Evolutionary conservation across 2,113 vertebrate species (phyloP).

Genomic region (Campylorhamphus procurvoides): DNA sequence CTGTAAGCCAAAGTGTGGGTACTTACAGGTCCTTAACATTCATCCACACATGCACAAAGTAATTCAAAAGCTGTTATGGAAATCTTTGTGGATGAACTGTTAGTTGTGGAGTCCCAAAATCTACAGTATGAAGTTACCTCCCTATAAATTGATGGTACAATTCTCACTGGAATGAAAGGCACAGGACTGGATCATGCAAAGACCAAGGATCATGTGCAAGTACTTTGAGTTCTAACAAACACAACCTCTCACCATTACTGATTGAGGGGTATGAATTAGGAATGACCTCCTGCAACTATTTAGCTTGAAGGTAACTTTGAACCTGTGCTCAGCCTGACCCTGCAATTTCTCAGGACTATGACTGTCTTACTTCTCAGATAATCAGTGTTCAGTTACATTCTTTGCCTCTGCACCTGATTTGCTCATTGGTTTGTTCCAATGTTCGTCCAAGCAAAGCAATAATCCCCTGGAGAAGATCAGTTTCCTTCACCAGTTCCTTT

Average conservation of each 20-base stretch:
- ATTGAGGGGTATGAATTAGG: background rate
- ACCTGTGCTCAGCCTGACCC: background rate
- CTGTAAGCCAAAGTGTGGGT: background rate
- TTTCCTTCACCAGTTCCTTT: constrained; percentile 84
- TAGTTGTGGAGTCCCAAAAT: background rate
- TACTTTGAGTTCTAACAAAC: background rate
- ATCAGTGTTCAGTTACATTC: background rate
- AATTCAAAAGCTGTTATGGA: background rate
- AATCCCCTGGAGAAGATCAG: constrained; percentile 75
- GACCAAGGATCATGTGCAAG: background rate
- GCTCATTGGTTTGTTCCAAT: constrained; percentile 83
- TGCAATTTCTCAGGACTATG: background rate
- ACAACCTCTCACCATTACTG: background rate
- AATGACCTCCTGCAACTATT: background rate
- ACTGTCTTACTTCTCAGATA: background rate
- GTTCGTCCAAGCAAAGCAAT: constrained; percentile 78
- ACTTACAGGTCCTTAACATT: background rate
- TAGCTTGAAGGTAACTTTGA: background rate
- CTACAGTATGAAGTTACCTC: background rate
- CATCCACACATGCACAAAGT: background rate
- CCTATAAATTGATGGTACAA: background rate
- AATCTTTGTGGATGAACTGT: background rate
- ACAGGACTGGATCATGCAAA: background rate
- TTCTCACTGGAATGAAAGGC: background rate
- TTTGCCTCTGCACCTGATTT: constrained; percentile 82